These are phyloP conservation scores for Siniperca obscura DNA, from an alignment of 2,797 vertebrate species.

Conservation along the genomic window DNA sequence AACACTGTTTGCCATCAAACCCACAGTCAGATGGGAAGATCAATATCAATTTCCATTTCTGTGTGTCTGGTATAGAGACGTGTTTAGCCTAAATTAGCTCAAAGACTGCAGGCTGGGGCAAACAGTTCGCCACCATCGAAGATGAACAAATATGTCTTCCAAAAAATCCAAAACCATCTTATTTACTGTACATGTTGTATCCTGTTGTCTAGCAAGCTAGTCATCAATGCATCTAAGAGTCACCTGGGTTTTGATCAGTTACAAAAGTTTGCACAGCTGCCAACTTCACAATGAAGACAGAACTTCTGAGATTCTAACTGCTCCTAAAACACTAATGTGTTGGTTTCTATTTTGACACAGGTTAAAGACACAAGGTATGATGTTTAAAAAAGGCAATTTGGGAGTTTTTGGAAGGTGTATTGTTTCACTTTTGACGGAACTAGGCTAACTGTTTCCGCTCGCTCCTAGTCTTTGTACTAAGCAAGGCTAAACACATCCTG, in stretches of 20 bases:
- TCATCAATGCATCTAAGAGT: constrained; percentile 43
- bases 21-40: constrained; percentile 41
- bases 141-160: constrained; percentile 36
- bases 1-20: constrained; percentile 50
- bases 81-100: constrained; percentile 66
- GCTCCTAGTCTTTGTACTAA: constrained; percentile 29
- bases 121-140: constrained; percentile 38
- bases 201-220: constrained; percentile 38
- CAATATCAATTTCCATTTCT: constrained; percentile 57
- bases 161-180: constrained; percentile 22
- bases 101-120: constrained; percentile 45
- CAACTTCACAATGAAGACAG: constrained; percentile 46
- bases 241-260: constrained; percentile 51
- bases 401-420: constrained; percentile 11
- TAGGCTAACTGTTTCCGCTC: constrained; percentile 21
- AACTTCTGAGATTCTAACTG: constrained; percentile 28
- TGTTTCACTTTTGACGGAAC: constrained; percentile 50
- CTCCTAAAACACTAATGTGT: constrained; percentile 16
- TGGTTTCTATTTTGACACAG: constrained; percentile 47
- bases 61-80: constrained; percentile 38
- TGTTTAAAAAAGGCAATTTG: constrained; percentile 33
- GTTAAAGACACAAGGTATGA: constrained; percentile 47
- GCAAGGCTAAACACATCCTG: constrained; percentile 44
- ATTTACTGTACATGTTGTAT: constrained; percentile 49
- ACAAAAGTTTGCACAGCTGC: constrained; percentile 36